phyloP scores from a whole-genome alignment of 2,888 invertebrate species.

The Lasiommata megera region DNA sequence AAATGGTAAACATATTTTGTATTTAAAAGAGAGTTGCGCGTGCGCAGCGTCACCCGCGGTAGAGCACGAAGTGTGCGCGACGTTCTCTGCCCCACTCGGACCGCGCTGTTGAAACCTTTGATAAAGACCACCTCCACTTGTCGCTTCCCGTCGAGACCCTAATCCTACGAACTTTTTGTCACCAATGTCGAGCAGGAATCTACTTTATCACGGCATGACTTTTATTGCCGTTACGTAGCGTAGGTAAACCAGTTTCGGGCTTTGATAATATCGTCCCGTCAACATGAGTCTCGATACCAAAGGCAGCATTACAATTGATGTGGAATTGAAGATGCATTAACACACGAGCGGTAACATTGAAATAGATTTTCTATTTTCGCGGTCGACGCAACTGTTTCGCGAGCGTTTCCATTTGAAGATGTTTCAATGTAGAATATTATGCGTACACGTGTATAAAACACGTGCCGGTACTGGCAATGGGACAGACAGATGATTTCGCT shows the following conservation, averaged over 20 bases:
- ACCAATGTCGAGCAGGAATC: slow-evolving; percentile 35
- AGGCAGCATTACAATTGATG: not conserved
- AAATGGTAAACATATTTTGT: slow-evolving; percentile 63
- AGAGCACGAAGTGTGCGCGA: slow-evolving; percentile 53
- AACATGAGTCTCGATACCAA: not conserved
- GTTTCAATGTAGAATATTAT: slow-evolving; percentile 15
- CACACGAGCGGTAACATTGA: slow-evolving; percentile 17
- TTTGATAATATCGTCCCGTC: not conserved
- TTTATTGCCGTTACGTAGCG: not conserved
- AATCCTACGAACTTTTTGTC: slow-evolving; percentile 62
- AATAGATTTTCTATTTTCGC: slow-evolving; percentile 32
- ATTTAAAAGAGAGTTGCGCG: slow-evolving; percentile 48
- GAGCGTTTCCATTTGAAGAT: slow-evolving; percentile 11
- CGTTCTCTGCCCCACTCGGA: slow-evolving; percentile 58
- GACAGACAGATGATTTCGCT: slow-evolving; percentile 8
- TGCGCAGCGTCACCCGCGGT: slow-evolving; percentile 64
- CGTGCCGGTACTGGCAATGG: slow-evolving; percentile 19
- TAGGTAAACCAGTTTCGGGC: slow-evolving; percentile 12
- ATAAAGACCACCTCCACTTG: slow-evolving; percentile 66
- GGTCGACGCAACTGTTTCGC: slow-evolving; percentile 16
- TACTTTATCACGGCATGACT: slow-evolving; percentile 17
- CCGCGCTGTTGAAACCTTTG: slow-evolving; percentile 59
- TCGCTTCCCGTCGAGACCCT: slow-evolving; percentile 65
- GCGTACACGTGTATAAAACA: slow-evolving; percentile 15
- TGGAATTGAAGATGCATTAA: slow-evolving; percentile 14